A percentile compares a stretch with the other conserved stretches of the same genome.
These are phyloP conservation scores for Agrilus biguttatus DNA, from an alignment of 2,888 invertebrate species.

Conservation along the genomic window DNA sequence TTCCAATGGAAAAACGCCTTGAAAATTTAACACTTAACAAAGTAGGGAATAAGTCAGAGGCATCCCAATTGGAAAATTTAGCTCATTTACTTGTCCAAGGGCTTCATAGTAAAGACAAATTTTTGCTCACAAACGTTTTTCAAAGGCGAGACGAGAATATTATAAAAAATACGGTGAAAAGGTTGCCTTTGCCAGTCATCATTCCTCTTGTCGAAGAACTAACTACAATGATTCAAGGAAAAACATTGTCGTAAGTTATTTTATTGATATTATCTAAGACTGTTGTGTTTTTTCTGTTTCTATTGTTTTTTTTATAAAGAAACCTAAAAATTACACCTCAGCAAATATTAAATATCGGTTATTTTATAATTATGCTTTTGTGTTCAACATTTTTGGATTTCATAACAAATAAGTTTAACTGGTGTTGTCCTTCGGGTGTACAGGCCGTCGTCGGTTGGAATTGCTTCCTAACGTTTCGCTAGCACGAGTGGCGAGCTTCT, in stretches of 20 bases:
- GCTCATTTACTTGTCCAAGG: conserved; percentile 73
- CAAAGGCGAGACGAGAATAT: conserved; percentile 47
- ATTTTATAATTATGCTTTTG: too few relatives aligned
- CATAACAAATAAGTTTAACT: too few relatives aligned
- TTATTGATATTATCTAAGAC: conserved; percentile 9
- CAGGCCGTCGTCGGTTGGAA: too few relatives aligned
- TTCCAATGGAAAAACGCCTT: conserved; percentile 71
- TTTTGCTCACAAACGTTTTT: conserved; percentile 59
- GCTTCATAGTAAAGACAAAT: conserved; percentile 68
- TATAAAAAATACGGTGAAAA: conserved; percentile 58
- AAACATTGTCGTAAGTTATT: conserved; percentile 48
- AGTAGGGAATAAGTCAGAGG: conserved; percentile 33
- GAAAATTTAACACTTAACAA: conserved; percentile 62
- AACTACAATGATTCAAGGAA: conserved; percentile 49
- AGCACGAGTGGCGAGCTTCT: too few relatives aligned
- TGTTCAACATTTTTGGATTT: too few relatives aligned
- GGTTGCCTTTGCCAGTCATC: conserved; percentile 63
- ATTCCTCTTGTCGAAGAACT: conserved; percentile 60
- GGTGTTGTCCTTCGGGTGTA: too few relatives aligned
- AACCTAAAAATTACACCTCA: too few relatives aligned
- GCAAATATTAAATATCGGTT: too few relatives aligned
- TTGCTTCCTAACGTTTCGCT: too few relatives aligned
- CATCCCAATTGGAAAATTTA: conserved; percentile 54
- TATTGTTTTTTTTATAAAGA: too few relatives aligned
- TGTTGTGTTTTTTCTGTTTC: background rate